Base-by-base conservation (phyloP, 2,797 vertebrate species). In the Sebastes oblongus region DNA sequence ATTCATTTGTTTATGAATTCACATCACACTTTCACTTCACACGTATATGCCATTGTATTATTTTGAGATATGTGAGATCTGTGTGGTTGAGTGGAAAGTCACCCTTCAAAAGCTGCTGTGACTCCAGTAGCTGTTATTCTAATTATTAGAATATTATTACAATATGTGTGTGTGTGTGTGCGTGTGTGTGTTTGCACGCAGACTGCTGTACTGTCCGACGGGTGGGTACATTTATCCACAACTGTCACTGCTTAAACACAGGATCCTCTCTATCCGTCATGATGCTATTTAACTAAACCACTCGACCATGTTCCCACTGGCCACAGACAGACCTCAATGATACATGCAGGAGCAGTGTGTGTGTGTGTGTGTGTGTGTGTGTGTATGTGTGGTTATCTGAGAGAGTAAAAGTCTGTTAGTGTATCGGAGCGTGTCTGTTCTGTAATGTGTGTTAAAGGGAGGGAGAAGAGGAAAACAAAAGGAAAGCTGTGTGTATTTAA, bases 281-380 rank as follows among this genome's bases (percentile, higher is more conserved):
- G 14, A 55, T 64, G 20, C 13, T 25, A 1, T 69, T 36, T 5
- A 80, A 62, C 29, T 66, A 34, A 78, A 82, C 50, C 22, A 39
- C 13, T 74, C 9, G 0, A 29, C 65, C 62, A 24, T 22, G 62
- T 61, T 60, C 34, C 22, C 22, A 46, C 46, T 9, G 12, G 46
- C 79, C 77, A 20, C 74, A 85, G 66, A 30, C 71, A 72, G 27
- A 72, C 78, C 78, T 65, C 75, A 83, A 4, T 11, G 56, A 54
- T 25, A 85, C 30, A 58, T 8, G 32, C 32, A 61, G 62, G 18
- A 81, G 46, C 27, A 27, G 25, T 20, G 29, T 14, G 58, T 70
- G 65, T 24, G 34, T 46, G 65, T 24, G 34, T 46, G 42, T 46
- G 42, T 27, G 25, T 27, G 14, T 46, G 42, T 50, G 42, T 18